Evolutionary conservation across 1,140 invertebrate species (phyloP).

Genomic region (Sarcophaga bullata): DNA sequence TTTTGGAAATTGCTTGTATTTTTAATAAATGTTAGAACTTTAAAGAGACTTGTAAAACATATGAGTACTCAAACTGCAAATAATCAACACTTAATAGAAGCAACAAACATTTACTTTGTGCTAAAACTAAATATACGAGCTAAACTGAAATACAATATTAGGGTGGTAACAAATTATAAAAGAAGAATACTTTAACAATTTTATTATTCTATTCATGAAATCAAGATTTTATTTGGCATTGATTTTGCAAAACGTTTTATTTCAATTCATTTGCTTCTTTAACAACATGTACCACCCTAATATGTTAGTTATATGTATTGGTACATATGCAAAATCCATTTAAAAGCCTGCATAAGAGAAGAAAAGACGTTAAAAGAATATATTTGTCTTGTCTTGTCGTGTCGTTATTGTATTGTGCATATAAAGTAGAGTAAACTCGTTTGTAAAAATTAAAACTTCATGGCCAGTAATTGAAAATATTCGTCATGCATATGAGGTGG

Average conservation of each 20-base stretch:
- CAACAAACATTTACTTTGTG: constrained; percentile 15
- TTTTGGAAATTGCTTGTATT: neutral
- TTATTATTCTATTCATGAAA: too few species aligned
- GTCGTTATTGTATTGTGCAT: too few species aligned
- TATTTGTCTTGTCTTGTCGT: constrained; percentile 21
- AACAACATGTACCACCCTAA: too few species aligned
- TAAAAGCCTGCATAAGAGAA: too few species aligned
- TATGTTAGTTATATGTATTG: too few species aligned
- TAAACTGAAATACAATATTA: too few species aligned
- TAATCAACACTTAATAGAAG: constrained; percentile 26
- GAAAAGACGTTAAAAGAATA: neutral
- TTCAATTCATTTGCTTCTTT: too few species aligned
- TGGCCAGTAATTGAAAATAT: constrained; percentile 41
- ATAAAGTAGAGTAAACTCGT: constrained; percentile 21
- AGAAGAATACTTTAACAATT: too few species aligned
- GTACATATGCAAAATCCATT: too few species aligned
- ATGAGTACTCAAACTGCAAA: neutral
- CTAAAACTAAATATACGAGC: neutral
- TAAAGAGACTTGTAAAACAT: constrained; percentile 10
- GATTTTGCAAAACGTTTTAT: too few species aligned
- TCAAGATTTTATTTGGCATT: too few species aligned
- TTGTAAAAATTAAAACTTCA: constrained; percentile 38
- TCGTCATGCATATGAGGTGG: constrained; percentile 39
- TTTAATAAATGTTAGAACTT: neutral
- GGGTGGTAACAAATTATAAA: too few species aligned